These are phyloP conservation scores for Ochropleura leucogaster DNA, from an alignment of 2,888 invertebrate genomes.

Conservation along the genomic window DNA sequence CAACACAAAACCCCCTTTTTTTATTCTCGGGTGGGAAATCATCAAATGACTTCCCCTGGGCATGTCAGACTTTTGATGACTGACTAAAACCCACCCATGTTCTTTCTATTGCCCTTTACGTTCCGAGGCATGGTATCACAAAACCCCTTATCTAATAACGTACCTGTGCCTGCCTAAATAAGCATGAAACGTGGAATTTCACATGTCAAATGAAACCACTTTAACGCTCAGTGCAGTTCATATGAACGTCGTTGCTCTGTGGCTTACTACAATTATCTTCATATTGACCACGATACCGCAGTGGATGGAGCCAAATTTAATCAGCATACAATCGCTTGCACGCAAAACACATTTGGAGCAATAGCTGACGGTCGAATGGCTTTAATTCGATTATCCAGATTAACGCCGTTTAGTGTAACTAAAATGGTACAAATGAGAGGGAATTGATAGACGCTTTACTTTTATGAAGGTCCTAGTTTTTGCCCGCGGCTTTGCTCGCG, in stretches of 20 bases:
- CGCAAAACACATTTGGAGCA: constrained; percentile 55
- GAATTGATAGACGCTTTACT: background rate
- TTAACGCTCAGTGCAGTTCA: constrained; percentile 45
- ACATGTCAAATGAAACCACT: constrained; percentile 68
- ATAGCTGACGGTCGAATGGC: constrained; percentile 50
- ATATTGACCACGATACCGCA: constrained; percentile 67
- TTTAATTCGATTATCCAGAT: constrained; percentile 53
- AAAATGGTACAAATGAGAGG: constrained; percentile 20
- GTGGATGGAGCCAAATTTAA: constrained; percentile 67
- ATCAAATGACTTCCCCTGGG: too few relatives aligned
- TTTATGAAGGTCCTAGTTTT: background rate
- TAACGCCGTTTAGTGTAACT: constrained; percentile 42
- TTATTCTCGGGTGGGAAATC: too few relatives aligned
- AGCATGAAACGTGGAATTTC: constrained; percentile 63
- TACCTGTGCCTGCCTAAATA: constrained; percentile 62
- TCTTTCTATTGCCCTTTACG: too few relatives aligned
- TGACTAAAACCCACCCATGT: too few relatives aligned
- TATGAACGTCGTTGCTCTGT: constrained; percentile 59
- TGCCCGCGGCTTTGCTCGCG: too few relatives aligned
- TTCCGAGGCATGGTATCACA: too few relatives aligned
- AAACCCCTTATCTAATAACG: constrained; percentile 67
- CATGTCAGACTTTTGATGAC: too few relatives aligned
- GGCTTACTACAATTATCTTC: constrained; percentile 71
- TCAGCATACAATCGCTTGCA: constrained; percentile 66
- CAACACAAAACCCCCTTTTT: too few relatives aligned